Evolutionary conservation across 2,797 vertebrate genomes (phyloP).

Genomic region (Enteromius argenteus): DNA sequence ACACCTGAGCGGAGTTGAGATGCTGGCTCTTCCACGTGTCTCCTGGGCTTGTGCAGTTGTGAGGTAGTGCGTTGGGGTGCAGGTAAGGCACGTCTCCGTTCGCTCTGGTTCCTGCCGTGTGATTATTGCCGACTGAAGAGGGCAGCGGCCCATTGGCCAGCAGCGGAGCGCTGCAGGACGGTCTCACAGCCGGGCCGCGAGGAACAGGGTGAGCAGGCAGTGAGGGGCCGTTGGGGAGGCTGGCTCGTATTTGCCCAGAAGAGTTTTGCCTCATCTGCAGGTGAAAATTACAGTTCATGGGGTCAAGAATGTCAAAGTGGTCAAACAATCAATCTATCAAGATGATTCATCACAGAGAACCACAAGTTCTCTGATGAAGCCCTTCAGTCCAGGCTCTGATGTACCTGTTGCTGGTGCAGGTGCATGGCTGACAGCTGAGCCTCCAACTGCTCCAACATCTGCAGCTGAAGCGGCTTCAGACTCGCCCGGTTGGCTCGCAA

Average conservation of each 20-base stretch:
- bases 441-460: constrained; percentile 96
- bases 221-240: constrained; percentile 91
- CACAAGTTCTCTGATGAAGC: neutral
- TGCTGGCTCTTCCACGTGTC: constrained; percentile 90
- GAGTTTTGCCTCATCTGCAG: constrained; percentile 90
- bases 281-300: neutral
- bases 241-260: constrained; percentile 89
- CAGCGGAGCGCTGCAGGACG: constrained; percentile 85
- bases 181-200: constrained; percentile 85
- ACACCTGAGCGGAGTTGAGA: constrained; percentile 97
- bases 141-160: constrained; percentile 91
- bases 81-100: constrained; percentile 99
- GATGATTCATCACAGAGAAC: neutral
- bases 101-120: constrained; percentile 89
- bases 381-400: neutral
- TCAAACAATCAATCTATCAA: no score
- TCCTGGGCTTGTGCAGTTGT: constrained; percentile 98
- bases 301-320: no score
- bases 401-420: constrained; percentile 87
- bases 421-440: constrained; percentile 94
- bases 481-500: constrained; percentile 90
- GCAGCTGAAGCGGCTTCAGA: constrained; percentile 92
- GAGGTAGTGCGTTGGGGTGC: constrained; percentile 97
- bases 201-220: constrained; percentile 89
- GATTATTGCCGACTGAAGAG: constrained; percentile 80